Conservation (phyloP, 2,797 vertebrate species). For the Lagocephalus sceleratus region DNA sequence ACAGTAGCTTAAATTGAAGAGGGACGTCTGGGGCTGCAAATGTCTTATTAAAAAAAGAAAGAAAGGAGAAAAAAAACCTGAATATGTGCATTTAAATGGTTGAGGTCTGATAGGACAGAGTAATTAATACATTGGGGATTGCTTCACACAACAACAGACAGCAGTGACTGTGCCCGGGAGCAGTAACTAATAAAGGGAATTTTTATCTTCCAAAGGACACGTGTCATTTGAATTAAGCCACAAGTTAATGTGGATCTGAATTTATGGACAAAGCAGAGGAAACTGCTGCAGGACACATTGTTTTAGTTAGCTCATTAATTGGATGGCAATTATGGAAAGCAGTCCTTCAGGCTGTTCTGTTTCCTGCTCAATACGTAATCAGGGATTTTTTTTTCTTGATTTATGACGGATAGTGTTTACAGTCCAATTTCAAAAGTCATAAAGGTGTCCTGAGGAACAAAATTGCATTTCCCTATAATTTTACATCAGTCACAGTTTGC, state of each 20-base stretch:
- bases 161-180: conserved; percentile 31
- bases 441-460: conserved; percentile 14
- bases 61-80: conserved; percentile 15
- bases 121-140: conserved; percentile 24
- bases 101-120: conserved; percentile 4
- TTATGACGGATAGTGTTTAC: conserved; percentile 32
- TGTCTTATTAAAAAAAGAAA: conserved; percentile 9
- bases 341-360: conserved; percentile 48
- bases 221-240: conserved; percentile 47
- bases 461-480: conserved; percentile 18
- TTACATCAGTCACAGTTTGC: background rate
- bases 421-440: conserved; percentile 19
- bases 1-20: background rate
- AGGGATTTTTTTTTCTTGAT: conserved; percentile 24
- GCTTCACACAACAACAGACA: conserved; percentile 34
- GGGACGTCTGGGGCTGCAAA: background rate
- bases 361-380: conserved; percentile 32
- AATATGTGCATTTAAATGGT: conserved; percentile 20
- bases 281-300: conserved; percentile 45
- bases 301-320: conserved; percentile 67
- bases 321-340: conserved; percentile 58
- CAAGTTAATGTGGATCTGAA: conserved; percentile 33
- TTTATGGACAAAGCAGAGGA: conserved; percentile 52
- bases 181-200: conserved; percentile 36
- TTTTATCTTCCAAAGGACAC: conserved; percentile 60